Base-by-base conservation (phyloP, 1,140 invertebrate species). In the Drosophila arizonae region DNA sequence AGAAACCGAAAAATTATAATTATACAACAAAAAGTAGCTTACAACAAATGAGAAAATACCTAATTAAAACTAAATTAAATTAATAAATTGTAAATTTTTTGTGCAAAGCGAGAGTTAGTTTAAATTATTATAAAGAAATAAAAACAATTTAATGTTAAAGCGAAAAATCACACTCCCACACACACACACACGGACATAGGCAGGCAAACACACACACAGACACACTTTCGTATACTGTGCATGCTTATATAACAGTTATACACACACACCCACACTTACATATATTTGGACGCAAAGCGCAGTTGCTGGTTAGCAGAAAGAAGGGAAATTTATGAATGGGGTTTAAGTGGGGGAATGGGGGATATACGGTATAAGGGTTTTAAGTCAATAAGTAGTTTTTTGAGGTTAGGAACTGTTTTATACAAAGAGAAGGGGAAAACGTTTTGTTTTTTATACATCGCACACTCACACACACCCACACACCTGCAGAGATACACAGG, bases 71-170 rank as follows among this genome's bases (percentile, higher is more conserved):
- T 76, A 77, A 79, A 87, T 77, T 87, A 88, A 88, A 88, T 88
- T 82, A 88, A 88, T 88, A 88, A 87, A 88, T 76, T 88, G 82
- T 88, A 87, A 88, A 87, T 84, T 87, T 72, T 77, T 74, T 82
- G 81, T 86, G 78, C 82, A 81, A 85, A 80, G 81, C 76, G 79
- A 84, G 73, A 69, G 72, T 84, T 87, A 87, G 84, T 80, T 88
- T 87, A 87, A 87, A 88, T 87, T 87, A 87, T 79, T 79, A 86
- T 58, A 72, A 81, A 58, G 57, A 36, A 43, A 50, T 10, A 50
- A 28, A 50, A 41, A 48, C 39, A 70, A 71, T 70, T 43, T 67
- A 72, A 72, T 72, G 63, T 66, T 52, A 72, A 73, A 52, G 54
- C 51, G 56, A 70, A 64, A 66, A 62, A 64, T 41, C 66, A 46